Evolutionary conservation across 1,140 invertebrate genomes (phyloP), one percentile per base, ranked within the genome.

Genomic region (Drosophila lowei): DNA sequence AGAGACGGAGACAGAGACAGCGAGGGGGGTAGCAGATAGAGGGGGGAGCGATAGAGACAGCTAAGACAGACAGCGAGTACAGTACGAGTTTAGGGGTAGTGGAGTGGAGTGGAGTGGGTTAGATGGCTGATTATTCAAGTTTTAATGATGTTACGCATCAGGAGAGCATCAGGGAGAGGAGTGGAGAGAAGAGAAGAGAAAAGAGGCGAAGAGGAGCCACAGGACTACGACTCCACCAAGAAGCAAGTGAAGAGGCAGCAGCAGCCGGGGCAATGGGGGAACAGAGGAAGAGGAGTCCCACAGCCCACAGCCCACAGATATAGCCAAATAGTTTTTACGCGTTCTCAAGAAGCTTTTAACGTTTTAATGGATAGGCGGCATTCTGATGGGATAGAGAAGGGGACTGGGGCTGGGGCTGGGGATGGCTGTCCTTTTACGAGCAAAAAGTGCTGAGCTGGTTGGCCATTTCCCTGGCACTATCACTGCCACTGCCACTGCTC

Each of bases 271-370:
- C 18, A 18, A 42, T 8, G 59, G 7, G 34, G 4, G 3, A 13
- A 5, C 16, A n/a, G n/a, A 30, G 15, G 7, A 3, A n/a, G 13
- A 3, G 47, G n/a, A 28, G 7, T 23, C 59, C 46, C 42, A 60
- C 60, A 42, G 72, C 50, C 53, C 0, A 18, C 18, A 18, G 18
- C 18, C 18, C 18, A 18, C 18, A 66, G 70, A 57, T 65, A 57
- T 65, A 75, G 57, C 59, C 60, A 77, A 83, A 83, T 83, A 83
- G 72, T 85, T 84, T 78, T 85, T 84, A 79, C 77, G 77, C 76
- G 80, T 73, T 84, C 68, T 86, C 81, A 86, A 86, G 81, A 85
- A 86, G 81, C 81, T 85, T 86, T 85, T 85, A 86, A 81, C 81
- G 81, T 86, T 86, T 85, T 85, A 85, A 85, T 85, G 80, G 80